These are phyloP conservation scores for Aldabrachelys gigantea DNA, from an alignment of 2,113 vertebrate species.

Conservation along the genomic window DNA sequence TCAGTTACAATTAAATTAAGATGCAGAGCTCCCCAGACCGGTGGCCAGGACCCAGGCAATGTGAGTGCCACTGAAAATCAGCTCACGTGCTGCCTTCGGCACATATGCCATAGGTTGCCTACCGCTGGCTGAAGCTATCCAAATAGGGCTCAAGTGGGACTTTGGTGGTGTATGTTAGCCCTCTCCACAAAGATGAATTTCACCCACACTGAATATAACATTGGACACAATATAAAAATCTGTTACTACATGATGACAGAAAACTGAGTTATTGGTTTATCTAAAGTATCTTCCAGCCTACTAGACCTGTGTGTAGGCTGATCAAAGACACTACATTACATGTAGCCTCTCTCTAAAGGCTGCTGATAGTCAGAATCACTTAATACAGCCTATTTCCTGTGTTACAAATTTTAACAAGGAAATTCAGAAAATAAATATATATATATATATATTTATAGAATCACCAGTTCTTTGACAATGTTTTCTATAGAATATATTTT, in stretches of 20 bases:
- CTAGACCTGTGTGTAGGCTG: neutral
- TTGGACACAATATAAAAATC: neutral
- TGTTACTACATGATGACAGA: neutral
- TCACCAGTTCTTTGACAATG: neutral
- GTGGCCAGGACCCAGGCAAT: too few species aligned
- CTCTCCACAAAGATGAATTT: neutral
- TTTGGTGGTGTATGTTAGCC: neutral
- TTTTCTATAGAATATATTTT: neutral
- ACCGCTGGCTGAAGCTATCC: neutral
- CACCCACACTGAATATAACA: neutral
- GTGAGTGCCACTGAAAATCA: too few species aligned
- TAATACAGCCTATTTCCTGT: neutral
- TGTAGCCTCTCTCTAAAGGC: neutral
- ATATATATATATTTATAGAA: neutral
- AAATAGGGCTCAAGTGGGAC: neutral
- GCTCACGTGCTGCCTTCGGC: too few species aligned
- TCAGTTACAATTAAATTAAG: too few species aligned
- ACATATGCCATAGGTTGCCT: too few species aligned
- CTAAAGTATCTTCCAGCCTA: neutral
- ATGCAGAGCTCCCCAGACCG: too few species aligned
- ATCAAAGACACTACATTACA: neutral
- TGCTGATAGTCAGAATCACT: neutral
- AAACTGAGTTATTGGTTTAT: neutral
- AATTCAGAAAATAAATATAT: neutral
- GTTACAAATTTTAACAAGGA: neutral